Conservation (phyloP, 2,797 vertebrate species). For the Poecile montanus region DNA sequence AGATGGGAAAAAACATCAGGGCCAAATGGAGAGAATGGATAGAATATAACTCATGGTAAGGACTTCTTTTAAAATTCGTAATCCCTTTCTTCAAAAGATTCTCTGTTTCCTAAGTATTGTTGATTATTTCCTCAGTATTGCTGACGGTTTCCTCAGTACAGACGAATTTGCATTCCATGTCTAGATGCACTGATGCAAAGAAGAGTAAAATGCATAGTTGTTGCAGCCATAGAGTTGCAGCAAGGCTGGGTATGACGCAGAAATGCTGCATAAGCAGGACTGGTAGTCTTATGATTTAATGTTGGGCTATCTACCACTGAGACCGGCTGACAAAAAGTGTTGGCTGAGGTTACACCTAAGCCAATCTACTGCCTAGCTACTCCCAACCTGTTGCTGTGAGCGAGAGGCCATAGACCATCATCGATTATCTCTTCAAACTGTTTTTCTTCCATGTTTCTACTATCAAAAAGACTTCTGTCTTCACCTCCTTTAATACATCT, state of each 20-base stretch:
- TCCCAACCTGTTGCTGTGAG: background rate
- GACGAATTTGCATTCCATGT: background rate
- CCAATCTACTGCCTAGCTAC: background rate
- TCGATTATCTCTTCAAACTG: accelerated
- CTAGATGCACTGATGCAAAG: background rate
- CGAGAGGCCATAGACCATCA: background rate
- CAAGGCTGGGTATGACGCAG: background rate
- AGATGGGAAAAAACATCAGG: background rate
- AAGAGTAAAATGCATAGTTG: background rate
- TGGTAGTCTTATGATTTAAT: background rate
- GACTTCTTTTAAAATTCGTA: background rate
- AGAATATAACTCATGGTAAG: background rate
- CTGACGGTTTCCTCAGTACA: background rate
- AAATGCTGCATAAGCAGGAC: background rate
- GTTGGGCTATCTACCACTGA: background rate
- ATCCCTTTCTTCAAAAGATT: background rate
- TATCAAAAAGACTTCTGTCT: background rate
- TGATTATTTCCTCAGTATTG: background rate
- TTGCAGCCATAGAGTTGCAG: background rate
- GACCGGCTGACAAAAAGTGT: background rate
- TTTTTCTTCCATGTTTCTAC: background rate
- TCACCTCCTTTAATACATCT: background rate
- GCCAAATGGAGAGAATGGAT: background rate
- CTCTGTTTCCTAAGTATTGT: background rate
- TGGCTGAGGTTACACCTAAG: background rate